A percentile compares a stretch with the other conserved stretches of the same genome.
These are phyloP conservation scores for Tympanuchus pallidicinctus DNA, from an alignment of 2,113 vertebrate species.

Conservation along the genomic window DNA sequence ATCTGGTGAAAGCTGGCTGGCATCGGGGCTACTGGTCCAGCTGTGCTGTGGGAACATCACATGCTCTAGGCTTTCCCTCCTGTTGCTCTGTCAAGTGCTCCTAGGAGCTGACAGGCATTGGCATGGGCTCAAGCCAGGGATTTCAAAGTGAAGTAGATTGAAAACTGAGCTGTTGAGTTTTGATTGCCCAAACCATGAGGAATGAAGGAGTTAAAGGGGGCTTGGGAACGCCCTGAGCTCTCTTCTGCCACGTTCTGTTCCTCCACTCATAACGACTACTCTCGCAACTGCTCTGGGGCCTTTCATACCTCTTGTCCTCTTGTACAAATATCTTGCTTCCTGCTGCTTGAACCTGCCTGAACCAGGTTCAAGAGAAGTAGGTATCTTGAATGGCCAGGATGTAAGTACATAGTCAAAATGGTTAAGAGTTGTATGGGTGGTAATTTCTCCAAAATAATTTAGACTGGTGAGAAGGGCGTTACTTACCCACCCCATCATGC, in stretches of 20 bases:
- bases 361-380: background rate
- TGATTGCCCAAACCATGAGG: background rate
- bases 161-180: background rate
- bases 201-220: background rate
- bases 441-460: conserved; percentile 29
- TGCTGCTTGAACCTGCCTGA: conserved; percentile 7
- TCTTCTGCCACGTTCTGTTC: background rate
- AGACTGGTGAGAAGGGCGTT: background rate
- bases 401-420: conserved; percentile 32
- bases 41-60: background rate
- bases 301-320: conserved; percentile 44
- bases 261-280: conserved; percentile 8
- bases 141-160: background rate
- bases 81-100: background rate
- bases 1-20: background rate
- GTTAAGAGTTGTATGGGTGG: conserved; percentile 6
- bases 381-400: conserved; percentile 13
- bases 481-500: background rate
- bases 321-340: conserved; percentile 58
- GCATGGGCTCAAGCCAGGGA: background rate
- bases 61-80: background rate
- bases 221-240: background rate
- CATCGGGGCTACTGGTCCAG: background rate
- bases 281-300: conserved; percentile 22
- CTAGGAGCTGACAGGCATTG: background rate